Evolutionary conservation across 2,797 vertebrate genomes (phyloP).

Genomic region (Forpus xanthops): DNA sequence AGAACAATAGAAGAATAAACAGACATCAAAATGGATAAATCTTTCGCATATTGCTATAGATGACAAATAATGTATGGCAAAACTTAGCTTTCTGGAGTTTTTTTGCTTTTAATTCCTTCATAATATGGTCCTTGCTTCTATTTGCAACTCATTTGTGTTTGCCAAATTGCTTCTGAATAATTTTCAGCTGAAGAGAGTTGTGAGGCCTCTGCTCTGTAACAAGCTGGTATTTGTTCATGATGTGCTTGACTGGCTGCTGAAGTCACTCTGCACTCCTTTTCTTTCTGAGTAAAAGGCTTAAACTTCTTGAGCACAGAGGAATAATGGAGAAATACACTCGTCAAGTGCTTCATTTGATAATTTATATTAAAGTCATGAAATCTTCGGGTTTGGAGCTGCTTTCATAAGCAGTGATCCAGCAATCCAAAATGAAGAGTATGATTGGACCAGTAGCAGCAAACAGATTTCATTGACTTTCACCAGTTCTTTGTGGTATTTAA

Average conservation of each 20-base stretch:
- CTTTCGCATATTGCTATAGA: conserved; percentile 8
- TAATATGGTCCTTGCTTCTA: neutral
- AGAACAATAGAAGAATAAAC: conserved; percentile 31
- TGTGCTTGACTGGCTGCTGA: conserved; percentile 32
- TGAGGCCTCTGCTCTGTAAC: conserved; percentile 25
- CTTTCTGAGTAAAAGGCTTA: neutral
- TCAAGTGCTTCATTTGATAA: neutral
- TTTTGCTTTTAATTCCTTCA: conserved; percentile 9
- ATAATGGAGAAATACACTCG: neutral
- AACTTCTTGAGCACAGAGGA: conserved; percentile 11
- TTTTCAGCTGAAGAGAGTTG: neutral
- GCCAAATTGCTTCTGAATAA: conserved; percentile 30
- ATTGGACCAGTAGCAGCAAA: neutral
- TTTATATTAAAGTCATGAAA: neutral
- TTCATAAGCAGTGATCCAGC: neutral
- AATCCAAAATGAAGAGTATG: neutral
- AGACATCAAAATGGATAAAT: conserved; percentile 18
- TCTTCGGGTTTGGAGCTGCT: neutral
- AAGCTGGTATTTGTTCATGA: conserved; percentile 39
- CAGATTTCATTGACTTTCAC: neutral
- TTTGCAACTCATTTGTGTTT: conserved; percentile 14
- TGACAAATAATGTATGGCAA: conserved; percentile 27
- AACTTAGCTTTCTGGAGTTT: neutral
- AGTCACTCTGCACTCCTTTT: neutral
- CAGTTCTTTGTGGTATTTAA: neutral